Conservation (phyloP, 2,888 invertebrate species). For the Eugnorisma glareosa region DNA sequence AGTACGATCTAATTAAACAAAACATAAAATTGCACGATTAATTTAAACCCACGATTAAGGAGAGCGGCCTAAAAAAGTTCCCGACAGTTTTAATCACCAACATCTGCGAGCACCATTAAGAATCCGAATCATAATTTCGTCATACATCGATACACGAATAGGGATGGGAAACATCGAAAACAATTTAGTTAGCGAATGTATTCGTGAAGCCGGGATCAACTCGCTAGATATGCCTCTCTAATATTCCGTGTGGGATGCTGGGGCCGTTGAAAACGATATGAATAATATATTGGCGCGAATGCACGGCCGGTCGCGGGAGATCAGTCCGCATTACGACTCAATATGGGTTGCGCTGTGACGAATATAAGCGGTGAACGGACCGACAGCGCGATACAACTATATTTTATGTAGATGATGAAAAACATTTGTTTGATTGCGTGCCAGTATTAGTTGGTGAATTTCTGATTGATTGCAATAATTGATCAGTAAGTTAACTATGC, state of each 20-base stretch:
- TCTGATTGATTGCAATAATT: not conserved
- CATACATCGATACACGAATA: constrained; percentile 61
- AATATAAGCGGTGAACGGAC: constrained; percentile 75
- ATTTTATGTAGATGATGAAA: constrained; percentile 48
- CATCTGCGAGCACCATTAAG: constrained; percentile 74
- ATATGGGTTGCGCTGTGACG: constrained; percentile 70
- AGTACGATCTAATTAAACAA: not conserved
- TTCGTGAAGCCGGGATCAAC: constrained; percentile 84
- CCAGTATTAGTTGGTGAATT: not conserved
- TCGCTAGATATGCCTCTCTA: constrained; percentile 83
- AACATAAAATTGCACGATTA: constrained; percentile 23
- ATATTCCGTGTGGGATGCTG: constrained; percentile 88
- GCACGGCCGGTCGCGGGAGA: constrained; percentile 76
- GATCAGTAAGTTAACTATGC: not conserved
- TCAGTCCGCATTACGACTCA: constrained; percentile 74
- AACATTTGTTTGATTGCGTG: constrained; percentile 33
- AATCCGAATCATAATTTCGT: constrained; percentile 68
- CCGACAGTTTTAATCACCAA: constrained; percentile 72
- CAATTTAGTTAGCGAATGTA: constrained; percentile 87
- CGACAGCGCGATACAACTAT: constrained; percentile 51
- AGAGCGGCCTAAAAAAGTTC: constrained; percentile 68
- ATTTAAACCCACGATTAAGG: constrained; percentile 40
- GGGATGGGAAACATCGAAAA: constrained; percentile 75
- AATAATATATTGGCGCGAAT: constrained; percentile 85
- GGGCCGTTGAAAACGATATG: constrained; percentile 87